Conservation (phyloP, 2,888 invertebrate species). For the Coenonympha arcania region DNA sequence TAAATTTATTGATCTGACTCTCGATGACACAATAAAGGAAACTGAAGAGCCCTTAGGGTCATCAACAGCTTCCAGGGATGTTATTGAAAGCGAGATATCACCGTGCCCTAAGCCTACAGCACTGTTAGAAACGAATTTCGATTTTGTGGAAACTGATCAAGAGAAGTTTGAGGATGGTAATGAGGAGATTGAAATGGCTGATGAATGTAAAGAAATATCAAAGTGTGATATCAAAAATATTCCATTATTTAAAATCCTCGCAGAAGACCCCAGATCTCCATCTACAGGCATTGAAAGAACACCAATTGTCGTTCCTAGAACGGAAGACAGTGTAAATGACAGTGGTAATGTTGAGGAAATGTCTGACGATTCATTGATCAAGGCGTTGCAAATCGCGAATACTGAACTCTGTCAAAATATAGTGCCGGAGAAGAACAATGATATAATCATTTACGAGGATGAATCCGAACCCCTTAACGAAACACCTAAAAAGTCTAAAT, state of each 20-base stretch:
- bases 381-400: slow-evolving; percentile 60
- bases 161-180: slow-evolving; percentile 43
- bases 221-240: slow-evolving; percentile 30
- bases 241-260: slow-evolving; percentile 46
- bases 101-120: slow-evolving; percentile 52
- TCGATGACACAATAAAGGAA: slow-evolving; percentile 56
- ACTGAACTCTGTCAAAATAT: slow-evolving; percentile 44
- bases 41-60: slow-evolving; percentile 54
- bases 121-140: slow-evolving; percentile 76
- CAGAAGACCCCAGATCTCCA: slow-evolving; percentile 67
- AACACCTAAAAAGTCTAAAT: slow-evolving; percentile 57
- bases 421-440: slow-evolving; percentile 52
- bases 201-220: slow-evolving; percentile 2
- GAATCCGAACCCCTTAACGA: slow-evolving; percentile 42
- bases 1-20: slow-evolving; percentile 51
- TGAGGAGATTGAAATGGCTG: slow-evolving; percentile 26
- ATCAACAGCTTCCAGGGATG: slow-evolving; percentile 60
- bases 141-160: slow-evolving; percentile 62
- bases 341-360: slow-evolving; percentile 64
- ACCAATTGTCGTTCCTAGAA: slow-evolving; percentile 59
- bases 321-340: slow-evolving; percentile 36
- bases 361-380: slow-evolving; percentile 64
- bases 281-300: slow-evolving; percentile 66
- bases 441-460: slow-evolving; percentile 76
- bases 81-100: slow-evolving; percentile 51